These are phyloP conservation scores for Caenorhabditis inopinata DNA, from an alignment of 1,140 invertebrate species.

Conservation along the genomic window DNA sequence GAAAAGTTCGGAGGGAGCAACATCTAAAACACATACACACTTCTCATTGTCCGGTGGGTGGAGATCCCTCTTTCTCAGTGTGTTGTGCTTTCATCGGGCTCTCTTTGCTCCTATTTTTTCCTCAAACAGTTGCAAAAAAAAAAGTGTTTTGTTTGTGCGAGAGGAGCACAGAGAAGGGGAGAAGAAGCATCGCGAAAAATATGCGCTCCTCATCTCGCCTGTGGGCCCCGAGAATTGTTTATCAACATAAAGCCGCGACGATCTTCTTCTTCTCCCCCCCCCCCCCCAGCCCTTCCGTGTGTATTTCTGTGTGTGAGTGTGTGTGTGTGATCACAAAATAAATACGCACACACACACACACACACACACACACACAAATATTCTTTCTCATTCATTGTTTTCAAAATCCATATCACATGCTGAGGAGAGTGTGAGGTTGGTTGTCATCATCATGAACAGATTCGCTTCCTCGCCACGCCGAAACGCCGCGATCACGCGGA, in stretches of 20 bases:
- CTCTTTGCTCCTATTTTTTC: not conserved
- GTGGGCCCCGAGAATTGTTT: slow-evolving; percentile 13
- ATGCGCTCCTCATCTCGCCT: not conserved
- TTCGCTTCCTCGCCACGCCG: too few relatives aligned
- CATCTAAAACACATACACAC: too few relatives aligned
- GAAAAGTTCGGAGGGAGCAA: too few relatives aligned
- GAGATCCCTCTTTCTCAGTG: too few relatives aligned
- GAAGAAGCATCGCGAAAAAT: slow-evolving; percentile 13
- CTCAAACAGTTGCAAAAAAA: slow-evolving; percentile 21
- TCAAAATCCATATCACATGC: slow-evolving; percentile 27
- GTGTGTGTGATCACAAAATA: slow-evolving; percentile 17
- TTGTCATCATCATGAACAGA: slow-evolving; percentile 8
- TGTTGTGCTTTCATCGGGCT: too few relatives aligned
- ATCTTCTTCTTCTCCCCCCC: not conserved
- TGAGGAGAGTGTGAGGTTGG: not conserved
- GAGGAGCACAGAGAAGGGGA: too few relatives aligned
- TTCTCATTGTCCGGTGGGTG: too few relatives aligned
- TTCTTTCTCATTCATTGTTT: not conserved
- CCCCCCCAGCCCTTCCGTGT: not conserved
- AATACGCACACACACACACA: too few relatives aligned
- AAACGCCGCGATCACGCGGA: not conserved
- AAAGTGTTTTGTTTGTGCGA: slow-evolving; percentile 19
- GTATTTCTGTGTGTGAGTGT: not conserved
- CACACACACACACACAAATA: not conserved
- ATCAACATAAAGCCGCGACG: not conserved